Conservation (phyloP, 2,113 vertebrate genomes). For the Nematolebias whitei region DNA sequence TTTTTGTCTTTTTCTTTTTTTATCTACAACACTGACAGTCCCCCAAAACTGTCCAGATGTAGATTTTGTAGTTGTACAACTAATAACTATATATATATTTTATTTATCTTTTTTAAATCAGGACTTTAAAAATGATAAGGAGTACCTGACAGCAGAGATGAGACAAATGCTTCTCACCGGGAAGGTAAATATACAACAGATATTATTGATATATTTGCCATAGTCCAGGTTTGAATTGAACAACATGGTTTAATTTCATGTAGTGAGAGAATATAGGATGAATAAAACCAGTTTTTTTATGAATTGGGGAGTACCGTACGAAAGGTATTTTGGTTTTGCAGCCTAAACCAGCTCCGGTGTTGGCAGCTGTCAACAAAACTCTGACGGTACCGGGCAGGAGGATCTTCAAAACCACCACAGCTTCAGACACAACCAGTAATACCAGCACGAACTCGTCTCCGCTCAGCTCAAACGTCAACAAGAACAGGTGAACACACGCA, state of each 20-base stretch:
- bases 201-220: not conserved
- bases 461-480: slow-evolving; percentile 85
- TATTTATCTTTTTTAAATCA: slow-evolving; percentile 66
- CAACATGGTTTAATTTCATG: not conserved
- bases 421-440: slow-evolving; percentile 86
- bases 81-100: slow-evolving; percentile 7
- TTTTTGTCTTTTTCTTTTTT: too few species aligned
- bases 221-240: not conserved
- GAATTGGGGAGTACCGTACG: too few species aligned
- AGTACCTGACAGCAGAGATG: slow-evolving; percentile 91
- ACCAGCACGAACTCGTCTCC: slow-evolving; percentile 87
- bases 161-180: slow-evolving; percentile 92
- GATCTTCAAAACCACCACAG: slow-evolving; percentile 85
- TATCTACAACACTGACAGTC: too few species aligned
- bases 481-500: slow-evolving; percentile 83
- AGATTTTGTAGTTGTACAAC: not conserved
- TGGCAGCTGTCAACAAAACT: slow-evolving; percentile 94
- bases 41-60: not conserved
- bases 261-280: not conserved
- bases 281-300: too few species aligned
- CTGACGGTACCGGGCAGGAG: slow-evolving; percentile 92
- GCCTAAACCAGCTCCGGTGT: slow-evolving; percentile 91
- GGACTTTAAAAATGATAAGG: slow-evolving; percentile 96
- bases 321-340: slow-evolving; percentile 39
- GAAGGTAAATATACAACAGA: slow-evolving; percentile 83